phyloP scores from a whole-genome alignment of 2,113 vertebrate genomes.

The Calyptommatus sinebrachiatus region DNA sequence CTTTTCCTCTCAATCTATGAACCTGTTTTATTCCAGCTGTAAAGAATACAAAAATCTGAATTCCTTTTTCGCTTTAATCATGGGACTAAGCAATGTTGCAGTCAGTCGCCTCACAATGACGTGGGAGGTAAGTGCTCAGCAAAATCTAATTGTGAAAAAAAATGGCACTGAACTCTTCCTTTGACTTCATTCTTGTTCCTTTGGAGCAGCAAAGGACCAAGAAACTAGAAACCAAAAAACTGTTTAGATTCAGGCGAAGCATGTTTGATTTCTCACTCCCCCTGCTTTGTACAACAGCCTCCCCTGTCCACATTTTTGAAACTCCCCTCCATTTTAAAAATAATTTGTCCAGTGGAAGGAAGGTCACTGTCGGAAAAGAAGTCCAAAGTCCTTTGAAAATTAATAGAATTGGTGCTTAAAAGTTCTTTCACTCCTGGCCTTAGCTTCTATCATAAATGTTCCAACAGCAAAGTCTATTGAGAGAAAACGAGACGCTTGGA shows the following conservation, averaged over 20 bases:
- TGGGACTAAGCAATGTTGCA: constrained; percentile 97
- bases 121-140: constrained; percentile 88
- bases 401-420: not conserved
- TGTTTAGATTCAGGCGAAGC: not conserved
- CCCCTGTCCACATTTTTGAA: not conserved
- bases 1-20: not conserved
- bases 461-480: not conserved
- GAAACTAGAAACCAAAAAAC: not conserved
- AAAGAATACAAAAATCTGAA: constrained; percentile 98
- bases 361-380: not conserved
- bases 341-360: not conserved
- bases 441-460: not conserved
- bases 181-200: not conserved
- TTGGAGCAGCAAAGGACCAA: not conserved
- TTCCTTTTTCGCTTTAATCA: constrained; percentile 93
- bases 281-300: not conserved
- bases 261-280: too few species aligned
- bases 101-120: constrained; percentile 91
- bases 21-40: constrained; percentile 82
- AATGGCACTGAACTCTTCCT: constrained; percentile 31
- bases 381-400: not conserved
- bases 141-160: constrained; percentile 22
- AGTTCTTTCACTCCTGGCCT: not conserved
- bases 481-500: constrained; percentile 5
- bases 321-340: not conserved